Percentiles rank a stretch among this genome's conserved stretches.
phyloP scores from a whole-genome alignment of 2,113 vertebrate species.

The Bubalus kerabau region DNA sequence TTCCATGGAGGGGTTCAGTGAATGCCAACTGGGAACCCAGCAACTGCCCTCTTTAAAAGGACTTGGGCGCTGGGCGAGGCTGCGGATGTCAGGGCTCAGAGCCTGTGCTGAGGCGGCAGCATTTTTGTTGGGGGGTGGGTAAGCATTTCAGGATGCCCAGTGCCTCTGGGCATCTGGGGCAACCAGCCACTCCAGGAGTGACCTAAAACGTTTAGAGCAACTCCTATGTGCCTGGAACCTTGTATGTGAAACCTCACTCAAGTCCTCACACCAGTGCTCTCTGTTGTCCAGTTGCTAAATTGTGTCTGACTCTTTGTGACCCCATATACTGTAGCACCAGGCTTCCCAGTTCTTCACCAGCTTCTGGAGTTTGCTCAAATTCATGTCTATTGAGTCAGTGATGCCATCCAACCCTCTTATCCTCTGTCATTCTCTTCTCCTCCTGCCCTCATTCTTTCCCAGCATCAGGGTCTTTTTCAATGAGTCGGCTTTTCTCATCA shows the following conservation, averaged over 20 bases:
- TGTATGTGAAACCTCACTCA: accelerated
- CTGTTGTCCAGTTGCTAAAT: not conserved
- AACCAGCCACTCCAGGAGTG: too few species aligned
- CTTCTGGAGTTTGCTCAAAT: not conserved
- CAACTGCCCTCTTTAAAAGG: not conserved
- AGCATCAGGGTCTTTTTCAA: not conserved
- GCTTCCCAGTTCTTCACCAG: not conserved
- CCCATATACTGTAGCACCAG: not conserved
- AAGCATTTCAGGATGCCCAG: not conserved
- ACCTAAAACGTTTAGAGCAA: not conserved
- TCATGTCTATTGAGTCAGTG: not conserved
- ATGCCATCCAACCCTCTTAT: not conserved
- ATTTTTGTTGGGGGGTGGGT: not conserved
- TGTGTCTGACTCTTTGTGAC: not conserved
- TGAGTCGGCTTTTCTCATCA: not conserved
- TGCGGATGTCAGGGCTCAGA: not conserved
- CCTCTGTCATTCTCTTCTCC: not conserved
- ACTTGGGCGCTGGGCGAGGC: accelerated
- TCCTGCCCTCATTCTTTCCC: not conserved
- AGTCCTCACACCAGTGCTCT: not conserved
- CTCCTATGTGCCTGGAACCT: accelerated
- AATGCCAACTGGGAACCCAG: not conserved
- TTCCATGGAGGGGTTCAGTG: not conserved
- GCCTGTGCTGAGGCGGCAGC: accelerated
- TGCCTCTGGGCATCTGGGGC: not conserved